A percentile compares a stretch with the other conserved stretches of the same genome.
Conservation (phyloP, 2,797 vertebrate species). For the Neosilurus hyrtlii region DNA sequence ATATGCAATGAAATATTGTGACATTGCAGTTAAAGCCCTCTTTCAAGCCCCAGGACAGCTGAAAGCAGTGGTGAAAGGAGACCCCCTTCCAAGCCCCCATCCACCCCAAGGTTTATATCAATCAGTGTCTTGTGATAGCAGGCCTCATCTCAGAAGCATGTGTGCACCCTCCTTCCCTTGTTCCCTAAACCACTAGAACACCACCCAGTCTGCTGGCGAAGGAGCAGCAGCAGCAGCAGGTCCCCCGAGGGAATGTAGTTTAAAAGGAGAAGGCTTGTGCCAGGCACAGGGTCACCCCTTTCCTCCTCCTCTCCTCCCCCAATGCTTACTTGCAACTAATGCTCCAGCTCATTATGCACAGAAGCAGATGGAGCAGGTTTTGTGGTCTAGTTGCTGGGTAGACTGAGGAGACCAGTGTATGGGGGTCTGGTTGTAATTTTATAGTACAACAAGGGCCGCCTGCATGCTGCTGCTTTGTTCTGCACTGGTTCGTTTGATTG, state of each 20-base stretch:
- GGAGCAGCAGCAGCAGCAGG: conserved; percentile 51
- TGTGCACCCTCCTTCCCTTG: conserved; percentile 31
- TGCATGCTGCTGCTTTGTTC: conserved; percentile 48
- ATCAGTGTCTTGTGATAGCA: conserved; percentile 45
- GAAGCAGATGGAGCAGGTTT: conserved; percentile 68
- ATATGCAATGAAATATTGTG: conserved; percentile 54
- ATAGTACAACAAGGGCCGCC: conserved; percentile 48
- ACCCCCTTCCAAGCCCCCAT: conserved; percentile 6
- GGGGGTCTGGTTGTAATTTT: conserved; percentile 58
- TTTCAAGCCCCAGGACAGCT: conserved; percentile 29
- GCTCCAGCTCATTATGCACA: conserved; percentile 62
- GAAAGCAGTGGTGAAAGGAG: conserved; percentile 23
- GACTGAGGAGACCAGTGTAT: conserved; percentile 59
- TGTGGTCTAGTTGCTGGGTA: conserved; percentile 62
- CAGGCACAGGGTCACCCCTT: conserved; percentile 58
- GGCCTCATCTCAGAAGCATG: conserved; percentile 42
- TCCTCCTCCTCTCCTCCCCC: conserved; percentile 40
- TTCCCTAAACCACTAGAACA: conserved; percentile 32
- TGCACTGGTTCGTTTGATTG: conserved; percentile 44
- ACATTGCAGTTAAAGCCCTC: conserved; percentile 49
- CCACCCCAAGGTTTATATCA: conserved; percentile 42
- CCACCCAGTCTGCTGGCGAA: conserved; percentile 22
- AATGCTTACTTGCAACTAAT: conserved; percentile 33
- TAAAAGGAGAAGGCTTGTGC: conserved; percentile 67
- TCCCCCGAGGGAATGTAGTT: conserved; percentile 57